phyloP scores from a whole-genome alignment of 2,888 invertebrate species.

The Lymantria monacha region DNA sequence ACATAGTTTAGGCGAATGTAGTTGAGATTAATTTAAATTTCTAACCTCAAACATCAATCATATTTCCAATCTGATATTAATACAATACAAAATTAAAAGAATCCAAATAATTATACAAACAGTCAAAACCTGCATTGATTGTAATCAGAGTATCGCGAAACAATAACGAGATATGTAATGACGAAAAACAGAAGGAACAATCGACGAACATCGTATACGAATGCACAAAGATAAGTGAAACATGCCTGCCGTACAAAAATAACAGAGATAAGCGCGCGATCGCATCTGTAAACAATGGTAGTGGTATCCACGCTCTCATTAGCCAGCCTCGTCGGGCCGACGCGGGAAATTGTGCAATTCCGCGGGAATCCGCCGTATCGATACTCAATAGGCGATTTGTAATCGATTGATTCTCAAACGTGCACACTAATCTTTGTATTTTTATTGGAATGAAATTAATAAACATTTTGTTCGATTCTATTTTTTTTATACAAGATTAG shows the following conservation, averaged over 20 bases:
- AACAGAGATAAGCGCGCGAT: constrained; percentile 68
- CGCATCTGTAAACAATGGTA: constrained; percentile 78
- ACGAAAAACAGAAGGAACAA: constrained; percentile 68
- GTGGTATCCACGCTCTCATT: constrained; percentile 75
- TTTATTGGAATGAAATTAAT: constrained; percentile 34
- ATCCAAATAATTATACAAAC: constrained; percentile 48
- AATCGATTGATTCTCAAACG: constrained; percentile 54
- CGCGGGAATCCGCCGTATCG: constrained; percentile 62
- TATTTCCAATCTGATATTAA: constrained; percentile 29
- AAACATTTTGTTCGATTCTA: no score
- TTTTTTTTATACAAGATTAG: no score
- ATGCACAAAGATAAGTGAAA: constrained; percentile 69
- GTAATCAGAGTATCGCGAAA: constrained; percentile 42
- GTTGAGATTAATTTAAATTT: no score
- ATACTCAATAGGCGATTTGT: constrained; percentile 61
- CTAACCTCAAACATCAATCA: constrained; percentile 16
- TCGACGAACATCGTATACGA: constrained; percentile 59
- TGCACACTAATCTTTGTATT: constrained; percentile 26
- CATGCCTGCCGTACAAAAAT: constrained; percentile 76
- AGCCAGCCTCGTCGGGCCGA: constrained; percentile 67
- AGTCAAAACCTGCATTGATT: constrained; percentile 40
- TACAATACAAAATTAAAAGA: constrained; percentile 42
- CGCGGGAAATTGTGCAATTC: constrained; percentile 69
- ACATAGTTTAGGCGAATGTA: no score
- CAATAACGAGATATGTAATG: constrained; percentile 53